These are phyloP conservation scores for Zelostemma sp. DNA, from an alignment of 1,140 invertebrate species.

Conservation along the genomic window DNA sequence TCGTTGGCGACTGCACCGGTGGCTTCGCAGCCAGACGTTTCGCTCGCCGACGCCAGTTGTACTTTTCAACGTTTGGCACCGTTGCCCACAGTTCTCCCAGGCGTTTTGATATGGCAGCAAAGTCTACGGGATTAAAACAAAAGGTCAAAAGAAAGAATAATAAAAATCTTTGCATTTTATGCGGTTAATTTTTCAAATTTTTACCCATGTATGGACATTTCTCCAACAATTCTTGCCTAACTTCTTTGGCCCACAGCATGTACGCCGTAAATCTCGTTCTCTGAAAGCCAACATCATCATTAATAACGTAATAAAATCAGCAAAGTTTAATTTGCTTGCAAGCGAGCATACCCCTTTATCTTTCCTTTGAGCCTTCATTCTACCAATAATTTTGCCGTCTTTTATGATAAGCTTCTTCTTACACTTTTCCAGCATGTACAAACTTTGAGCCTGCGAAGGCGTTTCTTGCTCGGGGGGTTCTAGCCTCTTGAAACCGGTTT, in stretches of 20 bases:
- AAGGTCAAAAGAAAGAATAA: too few species aligned
- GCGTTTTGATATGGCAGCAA: slow-evolving; percentile 82
- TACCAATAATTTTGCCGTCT: slow-evolving; percentile 79
- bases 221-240: slow-evolving; percentile 79
- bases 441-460: slow-evolving; percentile 72
- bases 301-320: slow-evolving; percentile 23
- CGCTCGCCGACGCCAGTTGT: slow-evolving; percentile 83
- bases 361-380: slow-evolving; percentile 80
- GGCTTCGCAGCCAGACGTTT: slow-evolving; percentile 76
- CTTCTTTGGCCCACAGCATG: slow-evolving; percentile 90
- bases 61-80: slow-evolving; percentile 73
- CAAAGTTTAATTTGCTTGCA: slow-evolving; percentile 19
- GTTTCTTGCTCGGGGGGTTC: slow-evolving; percentile 71
- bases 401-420: slow-evolving; percentile 83
- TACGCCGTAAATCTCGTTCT: slow-evolving; percentile 88
- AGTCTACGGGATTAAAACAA: slow-evolving; percentile 72
- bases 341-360: slow-evolving; percentile 83
- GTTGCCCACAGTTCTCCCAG: slow-evolving; percentile 89
- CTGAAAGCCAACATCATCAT: slow-evolving; percentile 63
- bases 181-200: slow-evolving; percentile 24
- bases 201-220: slow-evolving; percentile 83
- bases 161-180: too few species aligned
- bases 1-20: slow-evolving; percentile 51
- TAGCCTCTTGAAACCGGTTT: slow-evolving; percentile 69
- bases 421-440: slow-evolving; percentile 84